Conservation (phyloP, 2,888 invertebrate species). For the Idaea aversata region DNA sequence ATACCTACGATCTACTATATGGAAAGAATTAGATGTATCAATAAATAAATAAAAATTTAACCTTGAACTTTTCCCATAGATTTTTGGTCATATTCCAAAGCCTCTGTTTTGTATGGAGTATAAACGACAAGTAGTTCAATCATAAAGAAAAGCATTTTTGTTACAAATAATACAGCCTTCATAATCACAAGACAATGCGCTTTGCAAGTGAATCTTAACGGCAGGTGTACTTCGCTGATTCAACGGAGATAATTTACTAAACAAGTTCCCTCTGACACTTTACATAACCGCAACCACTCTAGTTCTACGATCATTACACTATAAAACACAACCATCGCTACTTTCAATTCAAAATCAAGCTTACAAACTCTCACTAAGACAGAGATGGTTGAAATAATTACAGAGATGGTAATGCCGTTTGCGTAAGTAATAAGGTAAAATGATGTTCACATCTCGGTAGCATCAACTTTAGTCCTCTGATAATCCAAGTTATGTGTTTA, state of each 20-base stretch:
- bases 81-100: too few relatives aligned
- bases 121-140: too few relatives aligned
- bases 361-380: not conserved
- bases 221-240: slow-evolving; percentile 72
- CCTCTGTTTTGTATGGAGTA: too few relatives aligned
- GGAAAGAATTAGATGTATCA: too few relatives aligned
- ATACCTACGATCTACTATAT: too few relatives aligned
- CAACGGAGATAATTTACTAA: slow-evolving; percentile 73
- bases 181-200: not conserved
- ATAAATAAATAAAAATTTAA: too few relatives aligned
- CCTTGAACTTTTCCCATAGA: too few relatives aligned
- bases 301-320: not conserved
- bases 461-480: not conserved
- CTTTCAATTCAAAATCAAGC: not conserved
- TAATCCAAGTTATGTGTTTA: not conserved
- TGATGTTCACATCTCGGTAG: slow-evolving; percentile 30
- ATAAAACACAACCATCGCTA: not conserved
- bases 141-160: too few relatives aligned
- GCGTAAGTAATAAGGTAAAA: not conserved
- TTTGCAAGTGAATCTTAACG: slow-evolving; percentile 20
- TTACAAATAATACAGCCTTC: not conserved
- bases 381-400: not conserved
- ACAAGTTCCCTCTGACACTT: slow-evolving; percentile 70
- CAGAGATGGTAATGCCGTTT: not conserved
- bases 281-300: slow-evolving; percentile 25